Base-by-base conservation (phyloP, 2,113 vertebrate species). In the Eretmochelys imbricata region DNA sequence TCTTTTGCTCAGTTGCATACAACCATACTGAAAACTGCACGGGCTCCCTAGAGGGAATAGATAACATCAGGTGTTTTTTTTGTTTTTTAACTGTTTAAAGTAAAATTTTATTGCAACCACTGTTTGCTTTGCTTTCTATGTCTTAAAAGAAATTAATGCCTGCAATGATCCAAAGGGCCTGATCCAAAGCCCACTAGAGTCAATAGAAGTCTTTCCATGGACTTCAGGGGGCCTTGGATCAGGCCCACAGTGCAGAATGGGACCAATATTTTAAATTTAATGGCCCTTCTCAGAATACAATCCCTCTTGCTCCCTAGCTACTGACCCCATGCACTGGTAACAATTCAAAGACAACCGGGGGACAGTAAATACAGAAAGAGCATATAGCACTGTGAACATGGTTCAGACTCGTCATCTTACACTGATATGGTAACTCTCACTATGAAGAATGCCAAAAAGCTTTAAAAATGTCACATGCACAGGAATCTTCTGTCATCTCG, bases 1-100 rank as follows among this genome's bases (percentile, higher is more conserved):
- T 93, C 95, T 97, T 97, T 90, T 93, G 93, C 96, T 97, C 97
- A 97, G 97, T 92, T 94, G 97, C 96, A 96, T 97, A 97, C 85
- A 97, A 96, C 97, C 25, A 46, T 91, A 95, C 91, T 89, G 90
- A 94, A 92, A 97, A 89, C 96, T 85, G 95, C 96, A 96, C 95
- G 96, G 97, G 90, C 88, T 96, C 96, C 91, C 76, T 78, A 93
- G 93, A 94, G 91, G 92, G 87, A 97, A 94, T 79, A 97, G 97
- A 95, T 97, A 97, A 97, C 94, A 94, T 96, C 96, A 91, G 88
- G 87, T 80, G 51, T 51, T 38, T 87, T 87, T 93, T 94, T 65
- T 91, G 89, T 65, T 94, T 96, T 88, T 95, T 86, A 93, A 96
- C 96, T 97, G 95, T 97, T 96, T 92, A 95, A 97, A 96, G 94